Evolutionary conservation across 2,113 vertebrate genomes (phyloP), one percentile per base, ranked within the genome.

Genomic region (Thalassoma bifasciatum): DNA sequence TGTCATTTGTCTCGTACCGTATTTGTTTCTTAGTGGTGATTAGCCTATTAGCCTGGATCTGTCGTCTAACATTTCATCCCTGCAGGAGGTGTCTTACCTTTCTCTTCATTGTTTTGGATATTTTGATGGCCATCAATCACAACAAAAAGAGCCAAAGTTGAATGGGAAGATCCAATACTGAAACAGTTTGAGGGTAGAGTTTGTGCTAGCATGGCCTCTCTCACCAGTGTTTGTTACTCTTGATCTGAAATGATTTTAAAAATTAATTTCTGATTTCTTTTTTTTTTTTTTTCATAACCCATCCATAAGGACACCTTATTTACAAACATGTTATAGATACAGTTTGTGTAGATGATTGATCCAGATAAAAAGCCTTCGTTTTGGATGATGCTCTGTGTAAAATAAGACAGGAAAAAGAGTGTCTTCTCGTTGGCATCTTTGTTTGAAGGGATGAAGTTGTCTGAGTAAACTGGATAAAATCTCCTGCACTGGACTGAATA

Each of bases 1-100:
- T 60, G 37, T 5, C 65, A 66, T 75, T 72, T 72, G 62, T 72
- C 72, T 82, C 37, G 0, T 75, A 78, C 51, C 71, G 8, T 58
- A 78, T 83, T 66, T 66, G 72, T 74, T 69, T 87, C 61, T 72
- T 24, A 23, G 61, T 66, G 65, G 60, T 69, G 78, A 75, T 86
- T 65, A 60, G 51, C 60, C 62, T 52, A 44, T 88, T 84, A 75
- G 59, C 64, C n/a, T 37, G 49, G 52, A 54, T 64, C 30, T 10
- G n/a, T 34, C 24, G n/a, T 62, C 22, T 12, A 14, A 44, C n/a
- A 24, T 78, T 60, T 64, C 53, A 51, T 12, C 36, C 2, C n/a
- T 26, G 40, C 5, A 53, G 58, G 49, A 40, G 37, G 49, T 34
- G 17, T 66, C 22, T 19, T n/a, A 50, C 17, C 19, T 44, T 36